These are phyloP conservation scores for Aphelenchoides besseyi DNA, from an alignment of 1,140 invertebrate species.

Conservation along the genomic window DNA sequence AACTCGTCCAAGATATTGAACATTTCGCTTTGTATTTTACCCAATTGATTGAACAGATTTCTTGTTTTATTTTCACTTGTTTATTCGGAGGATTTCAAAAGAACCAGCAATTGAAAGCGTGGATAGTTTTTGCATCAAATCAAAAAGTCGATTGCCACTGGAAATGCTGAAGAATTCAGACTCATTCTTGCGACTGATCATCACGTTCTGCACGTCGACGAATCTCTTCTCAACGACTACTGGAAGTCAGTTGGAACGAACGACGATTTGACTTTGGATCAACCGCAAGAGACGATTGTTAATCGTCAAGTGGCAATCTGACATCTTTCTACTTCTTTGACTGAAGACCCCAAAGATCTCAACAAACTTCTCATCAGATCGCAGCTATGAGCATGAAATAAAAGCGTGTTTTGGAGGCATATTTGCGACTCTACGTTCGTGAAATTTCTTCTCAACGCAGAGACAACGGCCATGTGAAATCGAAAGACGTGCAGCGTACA, in stretches of 20 bases:
- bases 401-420: conserved; percentile 14
- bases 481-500: not conserved
- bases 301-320: conserved; percentile 1
- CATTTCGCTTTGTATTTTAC: too few relatives aligned
- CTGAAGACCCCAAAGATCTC: not conserved
- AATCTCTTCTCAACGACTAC: not conserved
- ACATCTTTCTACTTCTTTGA: not conserved
- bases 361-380: conserved; percentile 1
- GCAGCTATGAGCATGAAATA: not conserved
- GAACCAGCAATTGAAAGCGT: too few relatives aligned
- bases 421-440: not conserved
- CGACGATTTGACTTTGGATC: not conserved
- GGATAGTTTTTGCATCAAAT: too few relatives aligned
- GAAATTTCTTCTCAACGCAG: conserved; percentile 2
- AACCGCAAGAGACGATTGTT: not conserved
- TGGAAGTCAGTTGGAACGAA: not conserved
- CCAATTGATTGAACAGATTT: too few relatives aligned
- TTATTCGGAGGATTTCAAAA: too few relatives aligned
- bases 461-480: not conserved
- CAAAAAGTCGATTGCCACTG: not conserved
- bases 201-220: not conserved
- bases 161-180: not conserved
- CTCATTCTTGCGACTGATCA: not conserved
- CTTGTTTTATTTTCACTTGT: too few relatives aligned
- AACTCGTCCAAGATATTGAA: too few relatives aligned